These are phyloP conservation scores for Stramonita haemastoma DNA, from an alignment of 2,888 invertebrate genomes.

Conservation along the genomic window DNA sequence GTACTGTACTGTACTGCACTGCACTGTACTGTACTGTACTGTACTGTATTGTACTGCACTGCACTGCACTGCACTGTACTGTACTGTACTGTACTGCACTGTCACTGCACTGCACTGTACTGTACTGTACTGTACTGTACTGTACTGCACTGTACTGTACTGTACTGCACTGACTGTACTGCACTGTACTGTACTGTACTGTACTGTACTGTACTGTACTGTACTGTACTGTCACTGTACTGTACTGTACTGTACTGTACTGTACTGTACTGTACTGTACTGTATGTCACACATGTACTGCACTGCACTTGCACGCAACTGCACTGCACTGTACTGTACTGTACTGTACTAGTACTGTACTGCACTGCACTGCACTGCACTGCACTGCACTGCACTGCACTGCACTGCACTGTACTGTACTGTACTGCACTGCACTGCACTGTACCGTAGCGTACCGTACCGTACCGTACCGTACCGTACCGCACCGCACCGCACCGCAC, in stretches of 20 bases:
- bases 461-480: background rate
- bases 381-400: background rate
- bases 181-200: no score
- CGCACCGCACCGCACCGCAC: background rate
- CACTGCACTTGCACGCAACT: background rate
- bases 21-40: background rate
- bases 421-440: background rate
- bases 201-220: no score
- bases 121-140: no score
- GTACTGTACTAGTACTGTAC: no score
- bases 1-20: background rate
- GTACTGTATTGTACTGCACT: background rate
- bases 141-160: no score
- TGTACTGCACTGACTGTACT: no score
- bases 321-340: background rate
- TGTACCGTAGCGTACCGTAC: constrained; percentile 4
- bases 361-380: no score
- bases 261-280: constrained; percentile 12
- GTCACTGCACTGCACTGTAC: no score
- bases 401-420: background rate
- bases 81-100: background rate
- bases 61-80: background rate
- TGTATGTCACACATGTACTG: background rate
- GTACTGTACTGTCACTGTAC: no score
- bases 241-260: background rate